Evolutionary conservation across 2,888 invertebrate species (phyloP).

Genomic region (Mayetiola destructor): DNA sequence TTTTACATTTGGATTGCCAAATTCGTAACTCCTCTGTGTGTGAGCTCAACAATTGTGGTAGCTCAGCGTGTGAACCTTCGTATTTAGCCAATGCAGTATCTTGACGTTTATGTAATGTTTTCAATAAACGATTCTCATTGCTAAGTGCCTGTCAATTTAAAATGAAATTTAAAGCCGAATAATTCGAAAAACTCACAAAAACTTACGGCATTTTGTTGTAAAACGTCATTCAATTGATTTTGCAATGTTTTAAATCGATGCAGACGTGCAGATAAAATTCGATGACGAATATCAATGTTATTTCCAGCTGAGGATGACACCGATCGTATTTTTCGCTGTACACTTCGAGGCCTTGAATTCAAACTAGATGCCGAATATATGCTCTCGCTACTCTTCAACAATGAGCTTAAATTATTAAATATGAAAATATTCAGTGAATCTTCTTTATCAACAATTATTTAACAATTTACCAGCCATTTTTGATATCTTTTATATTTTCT

Average conservation of each 20-base stretch:
- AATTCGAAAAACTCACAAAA: not conserved
- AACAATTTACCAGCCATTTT: not conserved
- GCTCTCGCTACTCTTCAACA: constrained; percentile 36
- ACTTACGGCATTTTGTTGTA: constrained; percentile 56
- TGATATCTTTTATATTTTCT: not conserved
- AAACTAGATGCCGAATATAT: constrained; percentile 33
- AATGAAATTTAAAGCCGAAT: not conserved
- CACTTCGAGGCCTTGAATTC: constrained; percentile 28
- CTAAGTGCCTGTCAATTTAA: constrained; percentile 41
- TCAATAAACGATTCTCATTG: constrained; percentile 60
- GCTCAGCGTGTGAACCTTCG: constrained; percentile 62
- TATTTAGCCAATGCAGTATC: constrained; percentile 61
- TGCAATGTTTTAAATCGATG: constrained; percentile 60
- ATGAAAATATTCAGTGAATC: not conserved
- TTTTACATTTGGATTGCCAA: constrained; percentile 53
- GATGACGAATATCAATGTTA: constrained; percentile 37
- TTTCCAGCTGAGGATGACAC: not conserved
- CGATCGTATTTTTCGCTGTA: constrained; percentile 24
- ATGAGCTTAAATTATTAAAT: constrained; percentile 21
- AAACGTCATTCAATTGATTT: constrained; percentile 65
- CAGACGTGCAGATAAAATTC: constrained; percentile 63
- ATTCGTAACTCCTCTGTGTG: constrained; percentile 65
- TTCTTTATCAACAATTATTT: not conserved
- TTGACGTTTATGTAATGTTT: constrained; percentile 64
- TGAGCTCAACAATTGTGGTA: constrained; percentile 58